phyloP scores from a whole-genome alignment of 2,797 vertebrate species.

The Zalophus californianus region DNA sequence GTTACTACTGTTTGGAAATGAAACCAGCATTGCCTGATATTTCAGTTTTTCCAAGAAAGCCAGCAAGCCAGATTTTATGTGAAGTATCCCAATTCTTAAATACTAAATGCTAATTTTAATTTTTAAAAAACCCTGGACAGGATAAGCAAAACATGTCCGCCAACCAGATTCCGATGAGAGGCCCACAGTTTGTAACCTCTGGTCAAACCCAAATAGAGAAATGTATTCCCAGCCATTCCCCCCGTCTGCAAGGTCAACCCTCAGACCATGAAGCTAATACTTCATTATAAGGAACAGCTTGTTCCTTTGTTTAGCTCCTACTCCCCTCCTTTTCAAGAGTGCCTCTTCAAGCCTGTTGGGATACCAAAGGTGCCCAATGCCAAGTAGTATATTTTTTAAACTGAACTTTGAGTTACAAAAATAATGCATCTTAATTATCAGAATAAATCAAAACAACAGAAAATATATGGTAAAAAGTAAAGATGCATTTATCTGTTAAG shows the following conservation, averaged over 20 bases:
- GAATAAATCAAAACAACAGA: slow-evolving; percentile 57
- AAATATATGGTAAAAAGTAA: slow-evolving; percentile 7
- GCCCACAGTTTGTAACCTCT: slow-evolving; percentile 43
- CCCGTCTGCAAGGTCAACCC: not conserved
- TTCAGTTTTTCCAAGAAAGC: not conserved
- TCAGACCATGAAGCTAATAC: not conserved
- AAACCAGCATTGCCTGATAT: not conserved
- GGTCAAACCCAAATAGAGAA: slow-evolving; percentile 52
- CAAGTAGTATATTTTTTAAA: slow-evolving; percentile 44
- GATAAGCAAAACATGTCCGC: slow-evolving; percentile 14
- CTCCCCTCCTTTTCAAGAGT: not conserved
- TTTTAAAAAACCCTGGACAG: not conserved
- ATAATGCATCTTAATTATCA: slow-evolving; percentile 51
- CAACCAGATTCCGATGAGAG: slow-evolving; percentile 18
- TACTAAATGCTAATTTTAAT: slow-evolving; percentile 43
- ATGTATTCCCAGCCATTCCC: not conserved
- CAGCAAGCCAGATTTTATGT: not conserved
- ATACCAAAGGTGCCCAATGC: slow-evolving; percentile 22
- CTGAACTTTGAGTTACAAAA: slow-evolving; percentile 53
- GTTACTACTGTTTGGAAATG: not conserved
- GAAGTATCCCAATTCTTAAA: slow-evolving; percentile 24
- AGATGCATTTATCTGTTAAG: slow-evolving; percentile 30
- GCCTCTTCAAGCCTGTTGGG: slow-evolving; percentile 4
- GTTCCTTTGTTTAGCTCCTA: not conserved
- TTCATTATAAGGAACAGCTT: slow-evolving; percentile 56